phyloP scores from a whole-genome alignment of 2,888 invertebrate genomes.

The Philhelius pedissequus region DNA sequence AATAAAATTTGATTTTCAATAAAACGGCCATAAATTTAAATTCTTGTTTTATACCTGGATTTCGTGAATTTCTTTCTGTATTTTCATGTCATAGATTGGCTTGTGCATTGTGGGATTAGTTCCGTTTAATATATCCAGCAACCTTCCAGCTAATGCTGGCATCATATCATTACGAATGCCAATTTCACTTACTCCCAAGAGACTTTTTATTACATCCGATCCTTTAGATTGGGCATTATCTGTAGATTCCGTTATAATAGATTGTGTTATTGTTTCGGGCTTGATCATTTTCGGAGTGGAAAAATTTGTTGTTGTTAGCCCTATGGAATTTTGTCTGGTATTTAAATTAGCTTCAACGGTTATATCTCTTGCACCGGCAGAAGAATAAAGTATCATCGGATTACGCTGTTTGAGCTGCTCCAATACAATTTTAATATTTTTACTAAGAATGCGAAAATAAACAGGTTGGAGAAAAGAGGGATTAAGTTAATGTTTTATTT shows the following conservation, averaged over 20 bases:
- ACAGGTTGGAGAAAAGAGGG: not conserved
- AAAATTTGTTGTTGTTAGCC: not conserved
- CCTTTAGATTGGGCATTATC: slow-evolving; percentile 5
- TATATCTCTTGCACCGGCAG: slow-evolving; percentile 50
- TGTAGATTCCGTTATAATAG: not conserved
- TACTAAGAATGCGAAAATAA: slow-evolving; percentile 48
- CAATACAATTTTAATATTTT: slow-evolving; percentile 68
- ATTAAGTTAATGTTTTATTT: no score
- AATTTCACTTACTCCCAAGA: slow-evolving; percentile 61
- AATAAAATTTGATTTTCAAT: not conserved
- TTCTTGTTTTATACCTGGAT: slow-evolving; percentile 72
- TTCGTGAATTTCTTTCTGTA: slow-evolving; percentile 73
- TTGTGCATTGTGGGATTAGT: slow-evolving; percentile 69
- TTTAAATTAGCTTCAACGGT: slow-evolving; percentile 66
- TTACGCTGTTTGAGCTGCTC: slow-evolving; percentile 53
- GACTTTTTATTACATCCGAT: slow-evolving; percentile 55
- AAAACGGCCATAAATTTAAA: not conserved
- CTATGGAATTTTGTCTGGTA: not conserved
- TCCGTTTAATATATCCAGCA: slow-evolving; percentile 70
- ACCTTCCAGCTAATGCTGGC: slow-evolving; percentile 70
- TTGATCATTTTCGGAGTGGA: slow-evolving; percentile 42
- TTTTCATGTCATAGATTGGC: slow-evolving; percentile 71
- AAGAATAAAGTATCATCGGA: slow-evolving; percentile 42
- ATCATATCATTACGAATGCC: slow-evolving; percentile 69
- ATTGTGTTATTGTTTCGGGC: not conserved